Percentiles rank a stretch among this genome's conserved stretches.
Evolutionary conservation across 1,140 invertebrate genomes (phyloP).

Genomic region (Apis mellifera): Amel_HAv3.1 CM009939.2:9905501-9906000

Average conservation of each 20-base stretch:
- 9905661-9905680: constrained; percentile 25
- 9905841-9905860: neutral
- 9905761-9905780: neutral
- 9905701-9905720: constrained; percentile 14
- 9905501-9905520: neutral
- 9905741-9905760: neutral
- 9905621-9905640: neutral
- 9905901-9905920: neutral
- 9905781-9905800: no score
- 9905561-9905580: constrained; percentile 17
- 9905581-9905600: constrained; percentile 14
- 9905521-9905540: neutral
- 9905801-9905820: neutral
- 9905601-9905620: constrained; percentile 8
- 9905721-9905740: constrained; percentile 17
- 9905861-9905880: neutral
- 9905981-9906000: constrained; percentile 6
- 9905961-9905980: neutral
- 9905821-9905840: neutral
- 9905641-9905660: constrained; percentile 48
- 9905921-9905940: constrained; percentile 11
- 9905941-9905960: constrained; percentile 32
- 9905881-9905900: neutral
- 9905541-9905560: constrained; percentile 23
- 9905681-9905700: constrained; percentile 46